phyloP scores from a whole-genome alignment of 2,888 invertebrate species.

The Liposcelis brunnea region DNA sequence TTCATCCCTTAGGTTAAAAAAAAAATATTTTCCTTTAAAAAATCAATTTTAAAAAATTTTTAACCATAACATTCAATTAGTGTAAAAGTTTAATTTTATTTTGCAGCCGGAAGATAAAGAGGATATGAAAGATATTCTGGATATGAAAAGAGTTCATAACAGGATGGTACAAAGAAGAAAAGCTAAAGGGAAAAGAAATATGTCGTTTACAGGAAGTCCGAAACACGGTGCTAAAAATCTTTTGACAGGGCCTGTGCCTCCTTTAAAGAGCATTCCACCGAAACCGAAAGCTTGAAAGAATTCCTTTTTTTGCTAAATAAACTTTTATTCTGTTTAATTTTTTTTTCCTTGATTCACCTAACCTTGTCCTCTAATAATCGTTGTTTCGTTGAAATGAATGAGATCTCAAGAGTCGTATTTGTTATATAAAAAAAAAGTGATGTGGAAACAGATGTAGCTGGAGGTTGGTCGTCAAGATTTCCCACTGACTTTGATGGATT shows the following conservation, averaged over 20 bases:
- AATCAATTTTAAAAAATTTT: not conserved
- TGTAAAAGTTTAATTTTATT: too few species aligned
- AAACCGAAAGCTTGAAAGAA: not conserved
- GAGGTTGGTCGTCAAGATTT: too few species aligned
- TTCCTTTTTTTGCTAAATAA: too few species aligned
- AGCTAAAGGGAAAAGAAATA: conserved; percentile 13
- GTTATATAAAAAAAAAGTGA: not conserved
- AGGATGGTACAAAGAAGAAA: conserved; percentile 54
- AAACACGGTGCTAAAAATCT: conserved; percentile 1
- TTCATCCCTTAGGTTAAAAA: too few species aligned
- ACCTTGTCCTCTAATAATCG: not conserved
- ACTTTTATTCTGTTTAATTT: too few species aligned
- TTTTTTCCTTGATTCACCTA: too few species aligned
- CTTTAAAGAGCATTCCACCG: conserved; percentile 1
- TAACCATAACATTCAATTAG: too few species aligned
- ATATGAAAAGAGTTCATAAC: conserved; percentile 76
- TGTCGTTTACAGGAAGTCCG: conserved; percentile 7
- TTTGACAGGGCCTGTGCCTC: not conserved
- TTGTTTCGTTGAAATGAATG: not conserved
- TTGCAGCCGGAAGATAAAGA: conserved; percentile 78
- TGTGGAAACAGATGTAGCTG: too few species aligned
- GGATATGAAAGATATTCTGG: conserved; percentile 83
- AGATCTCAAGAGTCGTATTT: not conserved
- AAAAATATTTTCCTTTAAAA: not conserved
- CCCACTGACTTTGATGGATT: too few species aligned